phyloP scores from a whole-genome alignment of 2,113 vertebrate species.

The Peucedramus taeniatus region DNA sequence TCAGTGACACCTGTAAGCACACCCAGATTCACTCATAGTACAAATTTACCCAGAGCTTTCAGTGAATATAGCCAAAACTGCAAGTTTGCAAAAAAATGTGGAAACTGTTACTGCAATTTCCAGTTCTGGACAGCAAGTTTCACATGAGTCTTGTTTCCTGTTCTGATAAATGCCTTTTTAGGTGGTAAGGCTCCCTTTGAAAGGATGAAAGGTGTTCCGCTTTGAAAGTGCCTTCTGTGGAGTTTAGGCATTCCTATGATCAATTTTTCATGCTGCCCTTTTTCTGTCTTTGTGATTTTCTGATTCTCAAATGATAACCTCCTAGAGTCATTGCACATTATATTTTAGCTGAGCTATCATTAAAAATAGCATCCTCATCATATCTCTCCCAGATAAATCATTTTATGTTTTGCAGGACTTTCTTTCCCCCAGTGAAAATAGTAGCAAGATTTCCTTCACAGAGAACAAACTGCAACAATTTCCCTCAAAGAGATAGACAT shows the following conservation, averaged over 20 bases:
- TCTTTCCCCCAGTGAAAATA: neutral
- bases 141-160: neutral
- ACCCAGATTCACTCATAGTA: neutral
- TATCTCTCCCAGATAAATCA: neutral
- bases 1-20: neutral
- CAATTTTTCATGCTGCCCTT: conserved; percentile 65
- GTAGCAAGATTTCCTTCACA: neutral
- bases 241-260: conserved; percentile 44
- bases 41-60: neutral
- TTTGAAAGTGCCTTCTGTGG: conserved; percentile 27
- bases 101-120: neutral
- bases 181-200: conserved; percentile 3
- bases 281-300: conserved; percentile 21
- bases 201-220: conserved; percentile 6
- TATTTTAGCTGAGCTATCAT: conserved; percentile 49
- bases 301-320: conserved; percentile 33
- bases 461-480: neutral
- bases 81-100: neutral
- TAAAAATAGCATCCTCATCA: conserved; percentile 22
- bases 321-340: neutral
- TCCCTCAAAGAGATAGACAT: neutral
- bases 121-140: neutral
- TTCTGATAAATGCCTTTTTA: neutral
- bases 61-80: neutral
- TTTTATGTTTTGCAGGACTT: neutral